phyloP scores from a whole-genome alignment of 1,140 invertebrate species.

The Sarcophaga bullata region DNA sequence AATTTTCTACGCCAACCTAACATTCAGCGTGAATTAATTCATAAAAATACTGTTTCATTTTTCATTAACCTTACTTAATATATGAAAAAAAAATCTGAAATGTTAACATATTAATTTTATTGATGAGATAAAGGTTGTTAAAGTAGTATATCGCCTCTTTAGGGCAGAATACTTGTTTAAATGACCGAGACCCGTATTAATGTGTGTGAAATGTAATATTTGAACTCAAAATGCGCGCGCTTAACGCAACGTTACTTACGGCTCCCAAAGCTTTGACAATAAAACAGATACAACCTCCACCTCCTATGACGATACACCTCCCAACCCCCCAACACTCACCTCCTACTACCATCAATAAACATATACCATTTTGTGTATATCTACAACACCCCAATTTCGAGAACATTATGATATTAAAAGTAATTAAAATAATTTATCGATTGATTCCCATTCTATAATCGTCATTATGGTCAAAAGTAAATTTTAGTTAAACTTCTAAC shows the following conservation, averaged over 20 bases:
- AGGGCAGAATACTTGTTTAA: neutral
- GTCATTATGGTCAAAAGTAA: no score
- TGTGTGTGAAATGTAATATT: neutral
- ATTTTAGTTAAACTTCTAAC: no score
- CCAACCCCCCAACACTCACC: neutral
- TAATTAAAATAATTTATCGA: slow-evolving; percentile 29
- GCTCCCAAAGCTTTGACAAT: slow-evolving; percentile 4
- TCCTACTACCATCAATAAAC: neutral
- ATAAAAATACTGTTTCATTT: neutral
- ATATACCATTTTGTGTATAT: neutral
- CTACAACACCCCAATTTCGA: slow-evolving; percentile 41
- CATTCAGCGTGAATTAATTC: neutral
- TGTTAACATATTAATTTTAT: neutral
- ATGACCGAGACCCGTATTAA: neutral
- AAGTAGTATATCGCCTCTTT: neutral
- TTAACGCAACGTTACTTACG: slow-evolving; percentile 18
- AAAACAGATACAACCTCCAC: neutral
- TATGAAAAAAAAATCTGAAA: neutral
- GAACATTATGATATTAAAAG: slow-evolving; percentile 19
- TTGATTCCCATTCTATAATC: neutral
- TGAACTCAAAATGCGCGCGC: slow-evolving; percentile 35
- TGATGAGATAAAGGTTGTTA: neutral
- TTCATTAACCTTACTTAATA: neutral
- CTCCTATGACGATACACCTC: neutral
- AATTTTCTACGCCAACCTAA: slow-evolving; percentile 15